Conservation (phyloP, 1,140 invertebrate genomes). For the Drosophila busckii region DNA sequence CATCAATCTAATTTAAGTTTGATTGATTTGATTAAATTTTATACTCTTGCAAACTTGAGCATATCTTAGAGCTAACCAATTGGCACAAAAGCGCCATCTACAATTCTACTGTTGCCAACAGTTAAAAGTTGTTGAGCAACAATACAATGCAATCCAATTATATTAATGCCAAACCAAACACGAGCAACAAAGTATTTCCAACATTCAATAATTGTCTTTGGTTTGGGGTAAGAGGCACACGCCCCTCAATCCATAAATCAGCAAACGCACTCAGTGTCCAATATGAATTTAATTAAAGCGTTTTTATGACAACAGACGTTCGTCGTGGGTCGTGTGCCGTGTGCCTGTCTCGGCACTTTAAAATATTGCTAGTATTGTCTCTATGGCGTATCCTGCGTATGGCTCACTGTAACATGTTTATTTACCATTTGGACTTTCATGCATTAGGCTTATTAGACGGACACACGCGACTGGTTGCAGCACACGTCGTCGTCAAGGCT, state of each 20-base stretch:
- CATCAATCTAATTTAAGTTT: too few relatives aligned
- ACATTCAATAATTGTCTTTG: slow-evolving; percentile 34
- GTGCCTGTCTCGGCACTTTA: slow-evolving; percentile 54
- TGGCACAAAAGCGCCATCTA: too few relatives aligned
- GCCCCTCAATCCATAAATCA: slow-evolving; percentile 46
- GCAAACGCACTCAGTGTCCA: slow-evolving; percentile 36
- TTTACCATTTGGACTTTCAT: slow-evolving; percentile 20
- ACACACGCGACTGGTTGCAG: slow-evolving; percentile 56
- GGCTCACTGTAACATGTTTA: background rate
- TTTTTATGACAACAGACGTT: slow-evolving; percentile 63
- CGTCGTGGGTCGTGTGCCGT: slow-evolving; percentile 36
- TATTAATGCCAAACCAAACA: slow-evolving; percentile 48
- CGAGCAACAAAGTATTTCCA: too few relatives aligned
- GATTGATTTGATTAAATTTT: too few relatives aligned
- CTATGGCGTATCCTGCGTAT: slow-evolving; percentile 49
- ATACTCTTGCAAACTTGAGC: too few relatives aligned
- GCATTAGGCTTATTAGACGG: slow-evolving; percentile 74
- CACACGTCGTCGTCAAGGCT: slow-evolving; percentile 52
- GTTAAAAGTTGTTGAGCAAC: slow-evolving; percentile 5
- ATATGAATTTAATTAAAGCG: slow-evolving; percentile 76
- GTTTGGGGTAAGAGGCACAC: slow-evolving; percentile 4
- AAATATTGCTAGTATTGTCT: slow-evolving; percentile 75
- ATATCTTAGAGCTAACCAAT: background rate
- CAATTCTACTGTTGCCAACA: slow-evolving; percentile 2
- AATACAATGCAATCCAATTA: slow-evolving; percentile 34